A percentile compares a stretch with the other conserved stretches of the same genome.
Evolutionary conservation across 2,113 vertebrate genomes (phyloP).

Genomic region (Stegostoma tigrinum): DNA sequence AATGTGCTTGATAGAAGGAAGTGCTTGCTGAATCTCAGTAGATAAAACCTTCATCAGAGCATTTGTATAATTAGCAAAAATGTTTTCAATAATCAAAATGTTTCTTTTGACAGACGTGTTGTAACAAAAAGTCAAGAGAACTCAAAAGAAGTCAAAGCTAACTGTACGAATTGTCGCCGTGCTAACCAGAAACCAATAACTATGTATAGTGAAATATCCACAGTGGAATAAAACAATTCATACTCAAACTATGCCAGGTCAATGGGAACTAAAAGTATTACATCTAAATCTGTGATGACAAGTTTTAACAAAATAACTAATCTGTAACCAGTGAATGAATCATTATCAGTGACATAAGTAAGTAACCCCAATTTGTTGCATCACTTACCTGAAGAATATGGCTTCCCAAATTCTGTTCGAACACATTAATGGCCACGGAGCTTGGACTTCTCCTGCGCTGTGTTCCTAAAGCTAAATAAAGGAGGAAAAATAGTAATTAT

Average conservation of each 20-base stretch:
- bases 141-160: neutral
- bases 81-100: neutral
- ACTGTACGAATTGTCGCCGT: neutral
- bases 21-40: neutral
- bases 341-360: neutral
- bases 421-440: slow-evolving; percentile 81
- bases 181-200: neutral
- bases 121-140: neutral
- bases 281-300: neutral
- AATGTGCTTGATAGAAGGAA: no score
- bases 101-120: neutral
- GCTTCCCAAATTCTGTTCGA: slow-evolving; percentile 96
- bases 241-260: neutral
- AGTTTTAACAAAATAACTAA: neutral
- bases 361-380: neutral
- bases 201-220: neutral
- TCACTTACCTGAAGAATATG: slow-evolving; percentile 92
- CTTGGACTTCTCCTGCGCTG: slow-evolving; percentile 88
- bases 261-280: neutral
- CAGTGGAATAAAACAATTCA: neutral
- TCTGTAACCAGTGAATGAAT: neutral
- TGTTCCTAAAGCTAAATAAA: slow-evolving; percentile 83
- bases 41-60: slow-evolving; percentile 26
- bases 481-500: slow-evolving; percentile 41
- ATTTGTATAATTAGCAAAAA: neutral